A percentile compares a stretch with the other conserved stretches of the same genome.
Conservation (phyloP, 2,888 invertebrate species). For the Terebella lapidaria region DNA sequence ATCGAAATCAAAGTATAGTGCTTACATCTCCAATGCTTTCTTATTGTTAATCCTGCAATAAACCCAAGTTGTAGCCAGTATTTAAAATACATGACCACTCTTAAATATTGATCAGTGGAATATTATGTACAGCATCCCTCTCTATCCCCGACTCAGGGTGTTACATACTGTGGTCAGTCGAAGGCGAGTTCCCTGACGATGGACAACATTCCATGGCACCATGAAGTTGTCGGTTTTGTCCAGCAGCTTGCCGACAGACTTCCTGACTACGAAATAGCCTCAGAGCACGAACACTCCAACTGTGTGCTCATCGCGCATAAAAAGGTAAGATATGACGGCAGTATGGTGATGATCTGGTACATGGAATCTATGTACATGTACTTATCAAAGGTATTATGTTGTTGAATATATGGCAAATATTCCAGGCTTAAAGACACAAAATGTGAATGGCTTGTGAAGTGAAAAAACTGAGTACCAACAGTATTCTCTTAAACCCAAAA, state of each 20-base stretch:
- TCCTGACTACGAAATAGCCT: conserved; percentile 58
- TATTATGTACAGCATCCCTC: too few relatives aligned
- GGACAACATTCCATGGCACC: conserved; percentile 62
- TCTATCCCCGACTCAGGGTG: conserved; percentile 53
- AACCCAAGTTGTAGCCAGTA: too few relatives aligned
- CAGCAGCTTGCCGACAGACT: conserved; percentile 53
- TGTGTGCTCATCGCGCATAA: conserved; percentile 59
- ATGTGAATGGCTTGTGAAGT: too few relatives aligned
- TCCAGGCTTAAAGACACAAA: too few relatives aligned
- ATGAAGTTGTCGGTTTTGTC: conserved; percentile 58
- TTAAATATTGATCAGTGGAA: too few relatives aligned
- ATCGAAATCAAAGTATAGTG: conserved; percentile 61
- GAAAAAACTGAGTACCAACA: too few relatives aligned
- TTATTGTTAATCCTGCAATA: too few relatives aligned
- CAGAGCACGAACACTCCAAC: conserved; percentile 62
- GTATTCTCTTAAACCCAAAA: too few relatives aligned
- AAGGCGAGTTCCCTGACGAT: conserved; percentile 58
- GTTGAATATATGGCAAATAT: too few relatives aligned
- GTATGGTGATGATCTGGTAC: background rate
- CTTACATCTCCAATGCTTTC: too few relatives aligned
- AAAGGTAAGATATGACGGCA: conserved; percentile 53
- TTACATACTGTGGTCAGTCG: conserved; percentile 61
- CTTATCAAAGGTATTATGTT: background rate
- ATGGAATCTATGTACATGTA: background rate
- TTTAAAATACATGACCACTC: too few relatives aligned